phyloP scores from a whole-genome alignment of 2,797 vertebrate genomes.

The Chaenodraco wilsoni region DNA sequence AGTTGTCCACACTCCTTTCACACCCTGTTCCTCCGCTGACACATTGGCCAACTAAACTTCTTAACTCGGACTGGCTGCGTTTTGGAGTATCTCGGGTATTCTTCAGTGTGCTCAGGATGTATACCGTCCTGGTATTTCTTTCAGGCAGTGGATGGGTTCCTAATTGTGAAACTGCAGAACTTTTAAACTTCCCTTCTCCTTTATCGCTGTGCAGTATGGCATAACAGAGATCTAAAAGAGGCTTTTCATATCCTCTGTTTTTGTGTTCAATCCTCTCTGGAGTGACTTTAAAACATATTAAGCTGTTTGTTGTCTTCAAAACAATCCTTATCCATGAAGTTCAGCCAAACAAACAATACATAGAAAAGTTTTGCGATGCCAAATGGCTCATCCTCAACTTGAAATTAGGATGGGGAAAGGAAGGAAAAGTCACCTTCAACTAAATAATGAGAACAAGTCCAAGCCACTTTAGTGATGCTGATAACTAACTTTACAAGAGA shows the following conservation, averaged over 20 bases:
- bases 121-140: constrained; percentile 39
- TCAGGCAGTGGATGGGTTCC: constrained; percentile 42
- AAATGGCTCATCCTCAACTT: constrained; percentile 52
- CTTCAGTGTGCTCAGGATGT: constrained; percentile 9
- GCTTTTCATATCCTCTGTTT: constrained; percentile 46
- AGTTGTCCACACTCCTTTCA: constrained; percentile 55
- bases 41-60: constrained; percentile 75
- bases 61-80: constrained; percentile 52
- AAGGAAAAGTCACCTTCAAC: constrained; percentile 53
- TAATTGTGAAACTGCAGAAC: constrained; percentile 48
- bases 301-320: constrained; percentile 51
- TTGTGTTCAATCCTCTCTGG: constrained; percentile 48
- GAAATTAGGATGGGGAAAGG: constrained; percentile 24
- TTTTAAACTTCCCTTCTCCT: constrained; percentile 47
- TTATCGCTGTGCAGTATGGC: constrained; percentile 28
- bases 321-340: constrained; percentile 38
- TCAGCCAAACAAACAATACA: constrained; percentile 53
- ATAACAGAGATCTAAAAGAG: constrained; percentile 38
- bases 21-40: constrained; percentile 58
- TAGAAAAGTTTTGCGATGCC: constrained; percentile 47
- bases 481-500: constrained; percentile 13
- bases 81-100: constrained; percentile 45
- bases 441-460: constrained; percentile 18
- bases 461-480: constrained; percentile 5
- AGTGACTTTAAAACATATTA: constrained; percentile 62